Base-by-base conservation (phyloP, 2,797 vertebrate species). In the Calcarius lapponicus region DNA sequence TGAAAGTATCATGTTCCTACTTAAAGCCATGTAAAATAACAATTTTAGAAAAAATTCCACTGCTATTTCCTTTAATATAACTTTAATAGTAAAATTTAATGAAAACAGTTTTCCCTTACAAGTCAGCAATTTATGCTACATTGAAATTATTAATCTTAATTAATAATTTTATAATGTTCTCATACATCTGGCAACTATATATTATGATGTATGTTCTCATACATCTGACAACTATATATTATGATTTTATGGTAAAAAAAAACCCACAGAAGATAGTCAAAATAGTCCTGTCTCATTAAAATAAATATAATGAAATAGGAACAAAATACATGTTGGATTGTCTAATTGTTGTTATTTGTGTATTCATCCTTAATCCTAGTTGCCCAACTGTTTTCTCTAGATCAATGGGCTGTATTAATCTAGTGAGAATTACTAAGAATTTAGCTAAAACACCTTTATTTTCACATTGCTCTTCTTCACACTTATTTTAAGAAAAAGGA, bases 201-300 rank as follows among this genome's bases (percentile, higher is more conserved):
- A n/a, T n/a, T n/a, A n/a, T n/a, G n/a, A n/a, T n/a, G n/a, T n/a
- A 4, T 40, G 1, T 32, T 92, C 19, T 8, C 1, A 1, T 24
- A 45, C 13, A 45, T 73, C 18, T 80, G 38, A 69, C 6, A 61
- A 69, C 38, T 54, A 56, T 21, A 42, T 21, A 3, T 24, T 48
- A 50, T 57, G 18, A 60, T 75, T 87, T 82, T 16, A 28, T 45
- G 6, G n/a, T 56, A 28, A 36, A 82, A 82, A 17, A 91, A 34
- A 40, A 36, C 36, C 36, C 4, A 58, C 2, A 79, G 42, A 78
- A 83, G 58, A n/a, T n/a, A n/a, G 14, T 9, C 36, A 72, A 86
- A 38, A 47, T 51, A 74, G 64, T 74, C 3, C 25, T 89, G 16
- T 58, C 50, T 31, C 45, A 38, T 57, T 74, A 48, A 25, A 85